These are phyloP conservation scores for Helleia helle DNA, from an alignment of 2,888 invertebrate species.

Conservation along the genomic window DNA sequence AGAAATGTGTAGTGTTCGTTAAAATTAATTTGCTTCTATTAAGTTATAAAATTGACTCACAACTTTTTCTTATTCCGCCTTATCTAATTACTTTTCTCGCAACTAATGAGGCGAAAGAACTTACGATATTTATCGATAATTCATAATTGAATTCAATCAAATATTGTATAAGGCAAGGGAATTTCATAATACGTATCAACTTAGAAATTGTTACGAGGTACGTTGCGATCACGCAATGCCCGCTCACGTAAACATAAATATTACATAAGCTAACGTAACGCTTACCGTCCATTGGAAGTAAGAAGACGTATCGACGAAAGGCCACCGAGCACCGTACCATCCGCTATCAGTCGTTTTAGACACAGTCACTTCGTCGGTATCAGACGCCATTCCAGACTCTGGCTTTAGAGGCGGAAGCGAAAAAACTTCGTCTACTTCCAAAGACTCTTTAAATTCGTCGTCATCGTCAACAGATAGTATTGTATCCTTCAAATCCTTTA, in stretches of 20 bases:
- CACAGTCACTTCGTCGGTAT: slow-evolving; percentile 58
- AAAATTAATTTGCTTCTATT: too few relatives aligned
- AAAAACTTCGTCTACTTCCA: slow-evolving; percentile 64
- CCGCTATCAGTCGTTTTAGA: slow-evolving; percentile 54
- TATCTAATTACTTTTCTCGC: not conserved
- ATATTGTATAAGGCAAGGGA: slow-evolving; percentile 12
- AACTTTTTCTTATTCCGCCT: not conserved
- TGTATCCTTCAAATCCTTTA: slow-evolving; percentile 57
- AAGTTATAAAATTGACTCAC: too few relatives aligned
- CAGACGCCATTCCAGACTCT: slow-evolving; percentile 36
- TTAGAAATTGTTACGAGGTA: slow-evolving; percentile 18
- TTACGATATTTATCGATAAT: slow-evolving; percentile 8
- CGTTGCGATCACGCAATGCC: slow-evolving; percentile 22
- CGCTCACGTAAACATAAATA: slow-evolving; percentile 27
- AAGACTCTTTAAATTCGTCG: slow-evolving; percentile 59
- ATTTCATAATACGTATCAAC: slow-evolving; percentile 20
- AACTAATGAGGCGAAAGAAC: slow-evolving; percentile 3
- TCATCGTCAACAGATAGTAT: slow-evolving; percentile 61
- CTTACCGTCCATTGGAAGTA: slow-evolving; percentile 80
- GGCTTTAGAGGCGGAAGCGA: slow-evolving; percentile 57
- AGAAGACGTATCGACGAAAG: slow-evolving; percentile 77
- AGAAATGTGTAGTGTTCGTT: too few relatives aligned
- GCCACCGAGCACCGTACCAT: slow-evolving; percentile 78
- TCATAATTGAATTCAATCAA: slow-evolving; percentile 9
- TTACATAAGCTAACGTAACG: slow-evolving; percentile 31